Evolutionary conservation across 2,113 vertebrate genomes (phyloP).

Genomic region (Emydocephalus ijimae): DNA sequence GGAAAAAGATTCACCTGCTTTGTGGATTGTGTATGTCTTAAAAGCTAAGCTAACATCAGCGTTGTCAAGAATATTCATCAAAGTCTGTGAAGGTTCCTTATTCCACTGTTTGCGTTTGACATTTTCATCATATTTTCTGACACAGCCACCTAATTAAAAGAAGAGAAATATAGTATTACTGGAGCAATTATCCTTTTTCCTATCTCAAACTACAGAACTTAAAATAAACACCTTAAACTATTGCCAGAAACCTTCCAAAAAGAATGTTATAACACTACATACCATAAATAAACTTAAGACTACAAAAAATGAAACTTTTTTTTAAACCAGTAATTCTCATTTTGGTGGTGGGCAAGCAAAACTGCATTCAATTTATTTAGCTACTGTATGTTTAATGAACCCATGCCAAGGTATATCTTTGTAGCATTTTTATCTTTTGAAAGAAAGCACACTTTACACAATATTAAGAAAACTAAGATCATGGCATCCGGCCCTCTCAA

Average conservation of each 20-base stretch:
- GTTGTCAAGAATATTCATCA: slow-evolving; percentile 80
- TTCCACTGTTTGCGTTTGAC: slow-evolving; percentile 77
- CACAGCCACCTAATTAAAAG: slow-evolving; percentile 58
- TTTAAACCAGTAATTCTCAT: not conserved
- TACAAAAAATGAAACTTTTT: not conserved
- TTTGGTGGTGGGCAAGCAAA: not conserved
- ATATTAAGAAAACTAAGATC: too few species aligned
- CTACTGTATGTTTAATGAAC: not conserved
- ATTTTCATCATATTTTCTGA: slow-evolving; percentile 60
- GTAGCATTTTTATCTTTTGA: not conserved
- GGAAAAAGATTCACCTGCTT: slow-evolving; percentile 67
- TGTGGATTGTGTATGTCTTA: slow-evolving; percentile 83
- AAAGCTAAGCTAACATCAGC: slow-evolving; percentile 77
- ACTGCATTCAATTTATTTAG: not conserved
- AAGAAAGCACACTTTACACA: not conserved
- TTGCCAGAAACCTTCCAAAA: not conserved
- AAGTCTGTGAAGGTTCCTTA: slow-evolving; percentile 71
- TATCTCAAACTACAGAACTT: not conserved
- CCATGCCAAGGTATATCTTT: not conserved
- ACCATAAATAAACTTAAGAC: not conserved
- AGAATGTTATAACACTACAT: not conserved
- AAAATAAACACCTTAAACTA: not conserved
- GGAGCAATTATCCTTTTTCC: not conserved
- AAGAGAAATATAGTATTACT: not conserved
- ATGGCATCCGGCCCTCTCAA: too few species aligned